Conservation (phyloP, 2,113 vertebrate genomes). For the Alaudala cheleensis region DNA sequence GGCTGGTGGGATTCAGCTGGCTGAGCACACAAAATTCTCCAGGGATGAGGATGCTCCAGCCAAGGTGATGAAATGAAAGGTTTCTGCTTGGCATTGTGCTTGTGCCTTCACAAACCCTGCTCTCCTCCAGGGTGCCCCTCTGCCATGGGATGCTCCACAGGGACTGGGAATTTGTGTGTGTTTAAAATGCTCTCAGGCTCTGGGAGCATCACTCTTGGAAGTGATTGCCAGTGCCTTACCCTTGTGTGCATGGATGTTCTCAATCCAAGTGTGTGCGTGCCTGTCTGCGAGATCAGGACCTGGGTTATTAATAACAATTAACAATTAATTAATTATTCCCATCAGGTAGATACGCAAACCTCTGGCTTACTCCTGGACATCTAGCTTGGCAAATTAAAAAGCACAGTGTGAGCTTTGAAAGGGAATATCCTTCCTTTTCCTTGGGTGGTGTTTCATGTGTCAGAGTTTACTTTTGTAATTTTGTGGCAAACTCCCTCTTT, state of each 20-base stretch:
- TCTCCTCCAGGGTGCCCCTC: background rate
- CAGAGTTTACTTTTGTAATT: background rate
- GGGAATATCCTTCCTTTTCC: background rate
- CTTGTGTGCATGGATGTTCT: accelerated
- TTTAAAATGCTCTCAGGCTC: background rate
- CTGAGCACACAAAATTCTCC: background rate
- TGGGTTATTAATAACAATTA: conserved; percentile 42
- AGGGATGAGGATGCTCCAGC: background rate
- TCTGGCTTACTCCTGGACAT: conserved; percentile 1
- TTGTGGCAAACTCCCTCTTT: background rate
- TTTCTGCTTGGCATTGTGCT: background rate
- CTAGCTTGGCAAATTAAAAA: background rate
- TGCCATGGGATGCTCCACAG: accelerated
- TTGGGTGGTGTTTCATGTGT: background rate
- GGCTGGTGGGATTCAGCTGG: background rate
- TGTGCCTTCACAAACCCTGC: background rate
- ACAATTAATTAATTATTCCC: conserved; percentile 58
- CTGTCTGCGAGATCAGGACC: conserved; percentile 12
- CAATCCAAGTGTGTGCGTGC: background rate
- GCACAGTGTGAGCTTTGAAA: background rate
- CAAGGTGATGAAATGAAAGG: background rate
- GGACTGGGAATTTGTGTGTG: background rate
- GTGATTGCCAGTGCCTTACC: background rate
- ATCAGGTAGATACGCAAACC: conserved; percentile 9
- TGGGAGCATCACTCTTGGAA: background rate